Conservation (phyloP, 2,888 invertebrate genomes). For the Eupithecia dodoneata region DNA sequence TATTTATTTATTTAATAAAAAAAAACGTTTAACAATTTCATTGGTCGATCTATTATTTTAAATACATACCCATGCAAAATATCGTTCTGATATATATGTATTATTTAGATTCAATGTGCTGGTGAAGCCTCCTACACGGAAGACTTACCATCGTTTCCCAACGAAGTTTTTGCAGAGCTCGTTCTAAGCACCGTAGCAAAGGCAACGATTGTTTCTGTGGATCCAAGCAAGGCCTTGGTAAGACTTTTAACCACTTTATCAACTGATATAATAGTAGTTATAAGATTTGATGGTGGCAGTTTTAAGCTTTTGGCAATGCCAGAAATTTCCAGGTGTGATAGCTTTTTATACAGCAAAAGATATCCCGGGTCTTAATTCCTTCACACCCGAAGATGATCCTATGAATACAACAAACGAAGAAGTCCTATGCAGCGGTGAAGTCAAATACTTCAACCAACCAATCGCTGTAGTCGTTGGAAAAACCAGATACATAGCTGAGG, state of each 20-base stretch:
- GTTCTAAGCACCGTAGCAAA: constrained; percentile 83
- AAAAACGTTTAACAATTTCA: no score
- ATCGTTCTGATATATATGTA: constrained; percentile 3
- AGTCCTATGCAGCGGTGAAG: constrained; percentile 76
- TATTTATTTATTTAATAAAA: no score
- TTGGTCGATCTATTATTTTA: no score
- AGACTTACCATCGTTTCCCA: constrained; percentile 82
- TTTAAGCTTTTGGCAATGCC: constrained; percentile 42
- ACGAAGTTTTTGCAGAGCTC: constrained; percentile 87
- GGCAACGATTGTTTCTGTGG: constrained; percentile 83
- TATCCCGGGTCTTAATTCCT: constrained; percentile 86
- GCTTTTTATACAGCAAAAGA: constrained; percentile 86
- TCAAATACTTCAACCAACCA: constrained; percentile 86
- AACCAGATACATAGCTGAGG: constrained; percentile 77
- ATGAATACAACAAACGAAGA: constrained; percentile 60
- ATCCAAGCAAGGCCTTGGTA: constrained; percentile 86
- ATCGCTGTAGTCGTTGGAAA: constrained; percentile 86
- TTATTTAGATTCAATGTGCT: constrained; percentile 79
- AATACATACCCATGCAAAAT: not conserved
- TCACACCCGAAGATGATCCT: constrained; percentile 55
- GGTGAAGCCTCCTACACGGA: constrained; percentile 88
- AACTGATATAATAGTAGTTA: not conserved
- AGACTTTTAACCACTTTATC: not conserved
- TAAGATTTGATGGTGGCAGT: not conserved
- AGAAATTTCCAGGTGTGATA: constrained; percentile 86